Evolutionary conservation across 2,888 invertebrate genomes (phyloP), one percentile per base, ranked within the genome.

Genomic region (Drymonia ruficornis): DNA sequence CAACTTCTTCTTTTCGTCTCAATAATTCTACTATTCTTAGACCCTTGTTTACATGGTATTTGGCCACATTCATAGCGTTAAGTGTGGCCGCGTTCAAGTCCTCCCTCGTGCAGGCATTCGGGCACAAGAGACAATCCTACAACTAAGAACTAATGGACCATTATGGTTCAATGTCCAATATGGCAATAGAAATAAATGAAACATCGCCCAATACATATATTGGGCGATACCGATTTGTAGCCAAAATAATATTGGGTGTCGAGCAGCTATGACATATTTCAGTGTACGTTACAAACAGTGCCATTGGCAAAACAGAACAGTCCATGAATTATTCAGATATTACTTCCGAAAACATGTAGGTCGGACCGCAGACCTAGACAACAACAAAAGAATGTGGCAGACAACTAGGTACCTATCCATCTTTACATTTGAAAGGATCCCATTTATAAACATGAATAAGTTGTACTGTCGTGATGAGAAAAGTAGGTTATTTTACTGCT

Each of bases 301-400:
- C 4, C n/a, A 19, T 38, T 40, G 19, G 52, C 23, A 49, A 56
- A 60, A 57, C 18, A 34, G 44, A 42, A 31, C 36, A 45, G 28
- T 46, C 47, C 49, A 64, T 65, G 59, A 62, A 62, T 62, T 50
- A 65, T 65, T 59, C 55, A 65, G 54, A 50, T 38, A 50, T 43
- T 42, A 44, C 49, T 50, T 43, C 45, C 36, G 52, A 49, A 43
- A 43, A 18, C 31, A 42, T 47, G 58, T 36, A 16, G 44, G 52
- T 46, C 43, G 19, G 7, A 43, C 43, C 46, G 43, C 52, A 48
- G 58, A 58, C 53, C 48, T 46, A 58, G 46, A 4, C 13, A 15
- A 7, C 8, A 9, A 29, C 46, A 29, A 43, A 40, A 16, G 9
- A 40, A 40, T 16, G 40, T 16, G 16, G 16, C 16, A 40, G 9